Evolutionary conservation across 2,113 vertebrate genomes (phyloP).

Genomic region (Bubalus kerabau): DNA sequence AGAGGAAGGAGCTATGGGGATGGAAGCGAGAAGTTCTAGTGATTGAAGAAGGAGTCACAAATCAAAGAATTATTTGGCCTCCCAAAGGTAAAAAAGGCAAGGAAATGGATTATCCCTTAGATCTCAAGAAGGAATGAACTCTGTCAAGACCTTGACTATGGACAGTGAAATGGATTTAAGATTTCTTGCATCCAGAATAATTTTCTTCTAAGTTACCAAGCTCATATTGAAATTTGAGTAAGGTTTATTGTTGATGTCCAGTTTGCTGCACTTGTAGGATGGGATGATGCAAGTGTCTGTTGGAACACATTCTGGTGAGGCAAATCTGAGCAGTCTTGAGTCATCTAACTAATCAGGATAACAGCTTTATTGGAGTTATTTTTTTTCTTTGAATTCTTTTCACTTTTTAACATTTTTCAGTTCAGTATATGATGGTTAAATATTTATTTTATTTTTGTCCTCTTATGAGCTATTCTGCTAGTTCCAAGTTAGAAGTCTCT

Average conservation of each 20-base stretch:
- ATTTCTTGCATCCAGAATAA: background rate
- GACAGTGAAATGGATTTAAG: background rate
- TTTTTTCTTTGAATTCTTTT: background rate
- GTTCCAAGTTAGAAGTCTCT: background rate
- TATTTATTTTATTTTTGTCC: background rate
- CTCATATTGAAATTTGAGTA: background rate
- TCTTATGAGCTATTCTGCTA: background rate
- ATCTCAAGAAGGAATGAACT: background rate
- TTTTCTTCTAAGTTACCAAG: background rate
- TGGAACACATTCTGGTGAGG: background rate
- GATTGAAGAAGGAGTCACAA: background rate
- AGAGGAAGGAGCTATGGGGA: background rate
- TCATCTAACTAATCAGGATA: no score
- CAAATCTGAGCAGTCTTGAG: background rate
- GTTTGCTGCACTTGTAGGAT: background rate
- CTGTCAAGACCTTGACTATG: background rate
- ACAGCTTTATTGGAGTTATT: background rate
- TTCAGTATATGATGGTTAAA: background rate
- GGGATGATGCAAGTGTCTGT: background rate
- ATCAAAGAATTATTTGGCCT: background rate
- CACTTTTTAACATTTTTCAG: background rate
- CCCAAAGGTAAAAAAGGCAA: background rate
- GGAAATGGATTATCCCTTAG: background rate
- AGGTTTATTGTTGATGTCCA: background rate
- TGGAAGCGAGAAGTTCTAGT: background rate